These are phyloP conservation scores for Sminthurinus aureus DNA, from an alignment of 2,888 invertebrate genomes.

Conservation along the genomic window DNA sequence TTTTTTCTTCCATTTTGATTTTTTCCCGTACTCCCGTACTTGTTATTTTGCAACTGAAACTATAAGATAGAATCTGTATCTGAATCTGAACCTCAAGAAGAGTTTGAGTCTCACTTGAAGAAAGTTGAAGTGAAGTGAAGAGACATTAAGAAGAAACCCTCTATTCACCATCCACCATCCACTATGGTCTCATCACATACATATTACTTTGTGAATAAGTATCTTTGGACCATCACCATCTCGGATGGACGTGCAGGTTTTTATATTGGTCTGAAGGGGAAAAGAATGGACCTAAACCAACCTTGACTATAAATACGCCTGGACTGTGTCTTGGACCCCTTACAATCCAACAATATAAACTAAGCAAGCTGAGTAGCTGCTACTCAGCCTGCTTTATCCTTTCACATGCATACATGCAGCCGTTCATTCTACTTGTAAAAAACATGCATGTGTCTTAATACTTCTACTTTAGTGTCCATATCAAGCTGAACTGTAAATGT, in stretches of 20 bases:
- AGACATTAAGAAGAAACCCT: constrained; percentile 19
- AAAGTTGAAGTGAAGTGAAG: constrained; percentile 27
- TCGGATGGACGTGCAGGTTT: not conserved
- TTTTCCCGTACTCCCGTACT: not conserved
- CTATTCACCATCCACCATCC: too few species aligned
- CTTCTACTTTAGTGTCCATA: constrained; percentile 30
- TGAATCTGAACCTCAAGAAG: not conserved
- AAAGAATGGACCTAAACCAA: constrained; percentile 11
- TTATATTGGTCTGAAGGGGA: not conserved
- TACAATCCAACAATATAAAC: constrained; percentile 9
- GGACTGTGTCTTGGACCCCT: not conserved
- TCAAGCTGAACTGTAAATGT: constrained; percentile 27
- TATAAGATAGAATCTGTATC: too few species aligned
- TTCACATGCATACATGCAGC: not conserved
- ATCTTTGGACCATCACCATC: not conserved
- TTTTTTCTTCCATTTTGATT: not conserved
- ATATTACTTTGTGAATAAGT: not conserved
- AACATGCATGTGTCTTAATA: constrained; percentile 1
- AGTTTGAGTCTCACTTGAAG: constrained; percentile 10
- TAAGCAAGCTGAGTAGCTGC: not conserved
- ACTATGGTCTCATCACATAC: not conserved
- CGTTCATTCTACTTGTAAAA: not conserved
- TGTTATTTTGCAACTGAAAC: not conserved
- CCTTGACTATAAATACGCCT: constrained; percentile 32
- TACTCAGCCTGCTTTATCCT: not conserved